Evolutionary conservation across 1,140 invertebrate genomes (phyloP).

Genomic region (Achroia grisella): DNA sequence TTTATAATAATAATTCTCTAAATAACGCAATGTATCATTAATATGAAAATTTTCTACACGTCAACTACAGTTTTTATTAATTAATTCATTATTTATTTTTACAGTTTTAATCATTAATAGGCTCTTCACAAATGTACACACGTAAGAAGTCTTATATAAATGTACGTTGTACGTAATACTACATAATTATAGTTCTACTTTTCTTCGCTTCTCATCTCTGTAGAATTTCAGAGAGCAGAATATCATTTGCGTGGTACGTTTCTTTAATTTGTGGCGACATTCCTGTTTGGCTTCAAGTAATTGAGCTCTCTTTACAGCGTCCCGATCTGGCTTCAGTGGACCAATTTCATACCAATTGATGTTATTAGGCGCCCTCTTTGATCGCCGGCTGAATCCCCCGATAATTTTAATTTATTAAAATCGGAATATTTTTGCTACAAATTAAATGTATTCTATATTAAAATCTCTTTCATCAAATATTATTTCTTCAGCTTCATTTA

Average conservation of each 20-base stretch:
- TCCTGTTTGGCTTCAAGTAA: constrained; percentile 61
- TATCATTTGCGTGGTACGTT: constrained; percentile 43
- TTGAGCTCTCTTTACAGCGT: constrained; percentile 39
- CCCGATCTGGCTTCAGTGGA: constrained; percentile 44
- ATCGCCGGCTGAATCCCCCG: constrained; percentile 31
- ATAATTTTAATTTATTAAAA: constrained; percentile 57
- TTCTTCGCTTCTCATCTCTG: no score
- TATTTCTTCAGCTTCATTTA: constrained; percentile 27
- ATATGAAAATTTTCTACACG: no score
- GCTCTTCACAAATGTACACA: no score
- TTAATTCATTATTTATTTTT: no score
- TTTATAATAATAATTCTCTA: no score
- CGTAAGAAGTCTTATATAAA: no score
- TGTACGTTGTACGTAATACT: no score
- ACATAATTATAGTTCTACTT: no score
- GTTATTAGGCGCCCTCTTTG: constrained; percentile 50
- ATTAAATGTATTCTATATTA: constrained; percentile 26
- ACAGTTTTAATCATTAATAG: no score
- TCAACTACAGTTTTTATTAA: no score
- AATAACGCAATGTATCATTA: no score
- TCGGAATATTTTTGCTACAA: constrained; percentile 36
- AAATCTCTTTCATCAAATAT: constrained; percentile 33
- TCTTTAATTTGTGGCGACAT: constrained; percentile 65
- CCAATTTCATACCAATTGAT: constrained; percentile 55
- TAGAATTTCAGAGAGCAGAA: not conserved